Evolutionary conservation across 2,888 invertebrate species (phyloP).

Genomic region (Andrena haemorrhoa): DNA sequence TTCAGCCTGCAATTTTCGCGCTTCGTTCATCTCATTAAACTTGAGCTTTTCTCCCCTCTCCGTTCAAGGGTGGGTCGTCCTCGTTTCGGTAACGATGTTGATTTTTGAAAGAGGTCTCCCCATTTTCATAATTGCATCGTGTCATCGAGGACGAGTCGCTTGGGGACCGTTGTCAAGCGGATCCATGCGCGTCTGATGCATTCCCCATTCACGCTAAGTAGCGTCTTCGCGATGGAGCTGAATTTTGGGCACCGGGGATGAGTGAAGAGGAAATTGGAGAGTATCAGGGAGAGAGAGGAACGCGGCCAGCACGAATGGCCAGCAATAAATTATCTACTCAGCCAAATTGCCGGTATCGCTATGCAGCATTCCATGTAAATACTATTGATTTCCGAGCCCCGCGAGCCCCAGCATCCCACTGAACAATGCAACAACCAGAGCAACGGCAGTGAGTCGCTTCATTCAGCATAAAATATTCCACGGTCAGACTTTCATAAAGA

Average conservation of each 20-base stretch:
- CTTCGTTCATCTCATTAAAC: conserved; percentile 1
- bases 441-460: neutral
- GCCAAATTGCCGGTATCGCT: conserved; percentile 1
- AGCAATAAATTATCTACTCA: conserved; percentile 8
- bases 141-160: neutral
- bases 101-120: neutral
- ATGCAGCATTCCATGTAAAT: conserved; percentile 12
- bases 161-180: neutral
- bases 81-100: neutral
- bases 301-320: neutral
- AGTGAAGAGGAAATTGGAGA: neutral
- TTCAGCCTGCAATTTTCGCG: conserved; percentile 12
- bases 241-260: neutral
- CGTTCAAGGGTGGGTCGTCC: neutral
- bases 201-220: neutral
- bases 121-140: neutral
- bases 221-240: neutral
- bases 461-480: neutral
- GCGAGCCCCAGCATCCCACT: neutral
- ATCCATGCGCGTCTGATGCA: neutral
- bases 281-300: neutral
- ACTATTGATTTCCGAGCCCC: conserved; percentile 21
- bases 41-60: neutral
- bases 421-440: conserved; percentile 5
- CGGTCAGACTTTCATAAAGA: neutral